Conservation (phyloP, 2,113 vertebrate genomes). For the Lepus americanus region DNA sequence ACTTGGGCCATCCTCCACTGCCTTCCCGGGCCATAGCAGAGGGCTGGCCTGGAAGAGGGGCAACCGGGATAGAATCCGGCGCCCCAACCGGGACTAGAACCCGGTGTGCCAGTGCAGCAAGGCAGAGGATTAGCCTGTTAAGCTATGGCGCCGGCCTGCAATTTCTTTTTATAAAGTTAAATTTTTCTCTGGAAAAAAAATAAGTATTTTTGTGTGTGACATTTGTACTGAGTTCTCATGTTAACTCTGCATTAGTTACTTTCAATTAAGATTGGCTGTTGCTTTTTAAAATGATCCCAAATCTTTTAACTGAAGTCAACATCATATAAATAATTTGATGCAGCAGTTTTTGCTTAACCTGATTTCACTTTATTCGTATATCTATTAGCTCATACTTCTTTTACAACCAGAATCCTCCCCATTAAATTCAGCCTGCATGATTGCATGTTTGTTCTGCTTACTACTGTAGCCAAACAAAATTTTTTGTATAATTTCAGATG, state of each 20-base stretch:
- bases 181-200: not conserved
- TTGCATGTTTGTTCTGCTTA: not conserved
- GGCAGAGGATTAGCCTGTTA: too few relatives aligned
- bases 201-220: conserved; percentile 59
- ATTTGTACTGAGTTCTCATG: conserved; percentile 65
- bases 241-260: conserved; percentile 63
- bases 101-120: too few relatives aligned
- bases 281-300: conserved; percentile 15
- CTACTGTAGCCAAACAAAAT: not conserved
- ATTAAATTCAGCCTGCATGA: not conserved
- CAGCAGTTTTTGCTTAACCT: not conserved
- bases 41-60: too few relatives aligned
- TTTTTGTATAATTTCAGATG: conserved; percentile 27
- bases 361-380: not conserved
- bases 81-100: too few relatives aligned
- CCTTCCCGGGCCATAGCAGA: too few relatives aligned
- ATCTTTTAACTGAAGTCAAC: conserved; percentile 23
- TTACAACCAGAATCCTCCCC: not conserved
- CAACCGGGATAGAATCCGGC: too few relatives aligned
- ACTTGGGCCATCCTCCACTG: too few relatives aligned
- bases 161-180: too few relatives aligned
- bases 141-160: too few relatives aligned
- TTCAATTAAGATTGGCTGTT: conserved; percentile 70
- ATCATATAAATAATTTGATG: conserved; percentile 25
- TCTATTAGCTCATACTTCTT: not conserved